A percentile compares a stretch with the other conserved stretches of the same genome.
Evolutionary conservation across 2,113 vertebrate genomes (phyloP).

Genomic region (Neolamprologus fasciatus): DNA sequence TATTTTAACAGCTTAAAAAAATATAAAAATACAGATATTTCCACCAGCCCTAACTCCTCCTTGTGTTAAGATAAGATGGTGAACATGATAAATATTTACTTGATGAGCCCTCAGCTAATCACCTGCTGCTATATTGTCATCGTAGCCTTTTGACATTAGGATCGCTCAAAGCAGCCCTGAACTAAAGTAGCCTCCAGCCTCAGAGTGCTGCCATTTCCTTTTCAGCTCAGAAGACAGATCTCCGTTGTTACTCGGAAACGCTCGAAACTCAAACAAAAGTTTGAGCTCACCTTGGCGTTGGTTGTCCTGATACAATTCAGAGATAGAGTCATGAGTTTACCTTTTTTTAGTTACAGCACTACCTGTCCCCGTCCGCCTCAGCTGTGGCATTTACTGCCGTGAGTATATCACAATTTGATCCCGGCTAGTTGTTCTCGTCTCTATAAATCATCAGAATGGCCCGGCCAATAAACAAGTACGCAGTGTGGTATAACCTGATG

Average conservation of each 20-base stretch:
- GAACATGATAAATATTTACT: neutral
- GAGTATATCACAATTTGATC: conserved; percentile 29
- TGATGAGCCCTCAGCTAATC: neutral
- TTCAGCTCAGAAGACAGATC: neutral
- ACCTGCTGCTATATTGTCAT: neutral
- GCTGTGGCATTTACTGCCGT: conserved; percentile 8
- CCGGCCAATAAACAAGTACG: conserved; percentile 1
- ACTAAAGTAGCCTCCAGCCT: neutral
- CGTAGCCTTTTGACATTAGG: neutral
- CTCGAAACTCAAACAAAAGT: neutral
- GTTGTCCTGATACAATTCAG: neutral
- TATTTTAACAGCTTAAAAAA: neutral
- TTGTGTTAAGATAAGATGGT: neutral
- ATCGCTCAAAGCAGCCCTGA: neutral
- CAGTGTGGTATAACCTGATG: neutral
- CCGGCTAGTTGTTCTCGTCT: neutral
- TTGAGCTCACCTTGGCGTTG: neutral
- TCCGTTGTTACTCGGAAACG: neutral
- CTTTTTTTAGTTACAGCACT: neutral
- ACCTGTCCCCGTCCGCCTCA: neutral
- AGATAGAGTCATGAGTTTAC: neutral
- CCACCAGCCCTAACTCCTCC: neutral
- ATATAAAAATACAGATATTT: neutral
- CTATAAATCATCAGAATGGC: conserved; percentile 30
- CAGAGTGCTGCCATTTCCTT: neutral